These are phyloP conservation scores for Pantherophis vulpinus DNA, from an alignment of 2,797 vertebrate species.

Conservation along the genomic window DNA sequence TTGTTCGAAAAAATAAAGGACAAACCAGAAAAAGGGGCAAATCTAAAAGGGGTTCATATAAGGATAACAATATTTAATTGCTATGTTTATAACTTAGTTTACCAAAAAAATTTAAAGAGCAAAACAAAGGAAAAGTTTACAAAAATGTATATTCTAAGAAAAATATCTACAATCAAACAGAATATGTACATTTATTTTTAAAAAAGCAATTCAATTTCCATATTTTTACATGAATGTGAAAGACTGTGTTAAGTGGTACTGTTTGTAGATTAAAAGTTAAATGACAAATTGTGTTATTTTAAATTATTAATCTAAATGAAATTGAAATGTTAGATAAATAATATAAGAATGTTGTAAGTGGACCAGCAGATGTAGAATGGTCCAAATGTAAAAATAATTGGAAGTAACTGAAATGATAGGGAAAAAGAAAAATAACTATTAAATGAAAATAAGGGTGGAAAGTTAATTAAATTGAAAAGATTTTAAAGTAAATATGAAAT, in stretches of 20 bases:
- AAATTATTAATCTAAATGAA: not conserved
- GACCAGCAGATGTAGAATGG: too few species aligned
- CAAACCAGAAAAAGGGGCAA: not conserved
- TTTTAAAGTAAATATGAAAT: too few species aligned
- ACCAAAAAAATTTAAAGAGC: not conserved
- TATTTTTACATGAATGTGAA: not conserved
- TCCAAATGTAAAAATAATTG: too few species aligned
- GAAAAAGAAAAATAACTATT: too few species aligned
- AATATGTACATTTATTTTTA: not conserved
- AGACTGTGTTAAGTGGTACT: not conserved
- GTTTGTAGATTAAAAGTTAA: not conserved
- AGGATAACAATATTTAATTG: not conserved
- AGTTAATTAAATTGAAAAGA: too few species aligned
- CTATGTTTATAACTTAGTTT: not conserved
- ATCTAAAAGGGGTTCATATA: not conserved
- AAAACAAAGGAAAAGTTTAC: not conserved
- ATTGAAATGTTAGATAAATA: too few species aligned
- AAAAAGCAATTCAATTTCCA: not conserved
- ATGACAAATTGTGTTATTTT: too few species aligned
- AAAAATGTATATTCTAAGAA: not conserved
- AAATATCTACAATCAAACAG: not conserved
- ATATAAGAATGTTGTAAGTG: too few species aligned
- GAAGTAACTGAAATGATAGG: too few species aligned
- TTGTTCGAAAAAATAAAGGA: not conserved
- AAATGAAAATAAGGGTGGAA: too few species aligned